A percentile compares a stretch with the other conserved stretches of the same genome.
Conservation (phyloP, 2,797 vertebrate species). For the Hoplostethus atlanticus region DNA sequence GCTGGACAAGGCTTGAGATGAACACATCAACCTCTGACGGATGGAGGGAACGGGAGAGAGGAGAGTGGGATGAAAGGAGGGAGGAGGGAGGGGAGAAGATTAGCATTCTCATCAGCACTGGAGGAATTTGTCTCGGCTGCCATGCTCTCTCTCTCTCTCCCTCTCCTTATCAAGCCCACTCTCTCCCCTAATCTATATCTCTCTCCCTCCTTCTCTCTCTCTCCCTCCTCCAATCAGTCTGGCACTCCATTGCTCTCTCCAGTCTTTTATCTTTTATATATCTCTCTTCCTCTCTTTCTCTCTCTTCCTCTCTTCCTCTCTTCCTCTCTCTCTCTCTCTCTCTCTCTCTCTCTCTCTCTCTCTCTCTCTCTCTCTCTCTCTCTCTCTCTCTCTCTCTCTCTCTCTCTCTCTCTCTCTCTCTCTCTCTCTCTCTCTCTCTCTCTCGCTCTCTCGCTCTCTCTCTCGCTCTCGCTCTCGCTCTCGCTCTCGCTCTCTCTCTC, state of each 20-base stretch:
- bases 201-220: slow-evolving; percentile 22
- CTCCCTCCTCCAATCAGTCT: slow-evolving; percentile 64
- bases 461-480: slow-evolving; percentile 6
- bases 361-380: too few species aligned
- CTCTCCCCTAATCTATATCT: slow-evolving; percentile 48
- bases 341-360: too few species aligned
- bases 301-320: slow-evolving; percentile 30
- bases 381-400: too few species aligned
- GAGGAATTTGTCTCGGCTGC: slow-evolving; percentile 80
- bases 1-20: slow-evolving; percentile 78
- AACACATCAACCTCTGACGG: slow-evolving; percentile 80
- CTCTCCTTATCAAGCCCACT: slow-evolving; percentile 66
- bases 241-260: slow-evolving; percentile 24
- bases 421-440: too few species aligned
- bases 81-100: slow-evolving; percentile 63
- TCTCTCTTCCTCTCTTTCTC: neutral
- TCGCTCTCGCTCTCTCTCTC: slow-evolving; percentile 26
- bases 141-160: slow-evolving; percentile 61
- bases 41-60: slow-evolving; percentile 55
- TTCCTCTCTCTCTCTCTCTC: slow-evolving; percentile 6
- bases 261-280: neutral
- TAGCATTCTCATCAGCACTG: slow-evolving; percentile 84
- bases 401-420: too few species aligned
- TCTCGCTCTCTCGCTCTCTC: too few species aligned
- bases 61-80: slow-evolving; percentile 56